Evolutionary conservation across 2,888 invertebrate genomes (phyloP).

Genomic region (Heliothis peltigera): DNA sequence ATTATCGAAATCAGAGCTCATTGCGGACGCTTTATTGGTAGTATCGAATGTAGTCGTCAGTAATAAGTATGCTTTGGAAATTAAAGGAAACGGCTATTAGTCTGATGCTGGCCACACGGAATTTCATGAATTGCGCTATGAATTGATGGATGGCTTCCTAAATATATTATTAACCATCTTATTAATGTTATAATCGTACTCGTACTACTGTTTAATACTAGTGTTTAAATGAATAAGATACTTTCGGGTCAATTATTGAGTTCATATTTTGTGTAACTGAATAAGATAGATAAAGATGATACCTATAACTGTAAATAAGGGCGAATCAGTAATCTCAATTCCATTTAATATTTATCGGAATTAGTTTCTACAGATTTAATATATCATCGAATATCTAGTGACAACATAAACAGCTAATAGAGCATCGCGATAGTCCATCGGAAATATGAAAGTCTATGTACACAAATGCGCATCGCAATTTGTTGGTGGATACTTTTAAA

Average conservation of each 20-base stretch:
- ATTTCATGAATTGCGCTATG: constrained; percentile 44
- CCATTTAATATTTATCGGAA: constrained; percentile 9
- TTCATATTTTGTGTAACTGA: constrained; percentile 10
- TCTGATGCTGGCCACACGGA: constrained; percentile 37
- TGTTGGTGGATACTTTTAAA: constrained; percentile 23
- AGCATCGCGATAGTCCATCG: constrained; percentile 17
- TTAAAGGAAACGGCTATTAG: constrained; percentile 59
- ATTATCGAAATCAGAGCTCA: constrained; percentile 68
- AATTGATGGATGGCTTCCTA: constrained; percentile 55
- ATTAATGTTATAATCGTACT: constrained; percentile 24
- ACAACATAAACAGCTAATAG: constrained; percentile 23
- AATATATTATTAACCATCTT: constrained; percentile 38
- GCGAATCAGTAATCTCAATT: constrained; percentile 24
- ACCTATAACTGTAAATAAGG: constrained; percentile 21
- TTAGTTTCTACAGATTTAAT: constrained; percentile 9
- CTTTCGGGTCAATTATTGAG: constrained; percentile 18
- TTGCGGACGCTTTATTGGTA: constrained; percentile 64
- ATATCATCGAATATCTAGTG: constrained; percentile 24
- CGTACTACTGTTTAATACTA: constrained; percentile 6
- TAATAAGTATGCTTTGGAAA: constrained; percentile 44
- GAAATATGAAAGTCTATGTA: constrained; percentile 37
- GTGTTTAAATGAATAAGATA: constrained; percentile 8
- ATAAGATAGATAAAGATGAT: constrained; percentile 6
- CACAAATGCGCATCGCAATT: constrained; percentile 28
- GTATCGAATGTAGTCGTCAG: constrained; percentile 56